Evolutionary conservation across 2,113 vertebrate species (phyloP), one percentile per base, ranked within the genome.

Genomic region (Brachyhypopomus gauderio): DNA sequence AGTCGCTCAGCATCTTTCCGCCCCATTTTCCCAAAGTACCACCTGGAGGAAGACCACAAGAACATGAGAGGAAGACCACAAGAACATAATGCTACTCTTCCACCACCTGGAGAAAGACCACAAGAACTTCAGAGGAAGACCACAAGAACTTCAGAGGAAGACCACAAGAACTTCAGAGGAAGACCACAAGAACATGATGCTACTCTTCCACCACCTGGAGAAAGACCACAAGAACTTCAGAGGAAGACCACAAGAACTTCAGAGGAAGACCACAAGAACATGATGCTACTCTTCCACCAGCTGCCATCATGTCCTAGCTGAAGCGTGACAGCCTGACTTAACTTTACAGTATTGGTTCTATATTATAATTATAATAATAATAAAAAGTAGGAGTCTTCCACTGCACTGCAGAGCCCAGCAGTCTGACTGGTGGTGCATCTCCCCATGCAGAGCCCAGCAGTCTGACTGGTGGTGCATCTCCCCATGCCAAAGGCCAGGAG

Each of bases 11-110:
- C 97, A 88, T 99, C 97, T 91, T 99, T 98, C 60, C 98, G 95
- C 30, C 98, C 98, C 98, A 99, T 98, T 93, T 99, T 98, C 52
- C 98, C 96, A 94, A 99, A 99, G 94, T 99, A 99, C 98, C 98
- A 99, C 89, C 98, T 99, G 91, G n/a, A 75, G 85, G 88, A 83
- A 80, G 41, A 62, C 78, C 23, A 80, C 60, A 75, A 2, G 27
- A 2, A 67, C 80, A 52, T 59, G n/a, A n/a, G 20, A 75, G 85
- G 88, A 83, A 79, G 41, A 62, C 78, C 23, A 80, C 60, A 75
- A 2, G 27, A 2, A 67, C 80, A 52, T 59, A 5, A 83, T 63
- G 4, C 62, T 76, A 30, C 67, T 67, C 4, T 14, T 20, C 6
- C 20, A 14, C 38, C 3, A 48, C 27, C 63, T 99, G 91, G n/a